Evolutionary conservation across 2,888 invertebrate genomes (phyloP), one percentile per base, ranked within the genome.

Genomic region (Adela reaumurella): DNA sequence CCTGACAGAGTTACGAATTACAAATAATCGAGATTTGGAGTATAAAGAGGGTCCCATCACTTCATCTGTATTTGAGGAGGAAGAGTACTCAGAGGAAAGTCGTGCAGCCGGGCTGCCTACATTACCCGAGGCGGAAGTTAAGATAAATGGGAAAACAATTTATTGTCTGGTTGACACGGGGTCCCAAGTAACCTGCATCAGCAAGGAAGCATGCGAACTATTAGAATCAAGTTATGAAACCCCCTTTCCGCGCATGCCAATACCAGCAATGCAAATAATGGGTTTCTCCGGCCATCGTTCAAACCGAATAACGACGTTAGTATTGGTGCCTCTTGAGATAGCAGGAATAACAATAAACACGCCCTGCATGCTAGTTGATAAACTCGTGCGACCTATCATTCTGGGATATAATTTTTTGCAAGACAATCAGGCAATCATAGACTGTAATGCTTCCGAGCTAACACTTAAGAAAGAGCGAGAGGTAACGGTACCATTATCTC

Each of bases 151-250:
- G 35, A 8, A 4, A n/a, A 18, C 2, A 1, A 16, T 48, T 2
- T 24, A 16, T 10, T 44, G 44, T 29, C 18, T 48, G 17, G 17
- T 48, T 1, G 48, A 48, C 20, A 48, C 48, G 10, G 48, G 48
- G 18, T 17, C 17, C 20, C 20, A 48, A 14, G 44, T 48, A 6
- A 48, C 48, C 6, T 20, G 17, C n/a, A 24, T 44, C 10, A 17
- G 28, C 14, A 42, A 16, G 11, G 17, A 43, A 18, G 24, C 35
- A 14, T 14, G 8, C 35, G 35, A 35, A 14, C 35, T 8, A 14
- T 14, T 35, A 8, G 35, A 35, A 14, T n/a, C n/a, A n/a, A 8
- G n/a, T 14, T 3, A 35, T 14, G 14, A 35, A 8, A 35, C n/a
- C 8, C 6, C 35, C n/a, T 35, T 8, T 11, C 35, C 35, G 3